phyloP scores from a whole-genome alignment of 2,113 vertebrate genomes.

The Heterotis niloticus region DNA sequence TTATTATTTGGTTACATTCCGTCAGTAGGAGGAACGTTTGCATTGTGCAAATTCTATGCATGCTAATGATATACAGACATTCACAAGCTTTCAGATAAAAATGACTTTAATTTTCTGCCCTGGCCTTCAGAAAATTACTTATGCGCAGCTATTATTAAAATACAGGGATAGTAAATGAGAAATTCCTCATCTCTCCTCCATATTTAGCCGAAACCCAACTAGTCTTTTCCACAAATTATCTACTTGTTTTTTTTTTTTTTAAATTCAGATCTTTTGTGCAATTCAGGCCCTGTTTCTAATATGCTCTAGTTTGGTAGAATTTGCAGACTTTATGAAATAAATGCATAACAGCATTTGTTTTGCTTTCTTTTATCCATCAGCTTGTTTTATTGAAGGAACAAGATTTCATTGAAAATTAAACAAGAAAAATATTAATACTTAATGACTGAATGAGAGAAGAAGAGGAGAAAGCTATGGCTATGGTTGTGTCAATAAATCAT shows the following conservation, averaged over 20 bases:
- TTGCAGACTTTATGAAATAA: constrained; percentile 41
- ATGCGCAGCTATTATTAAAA: constrained; percentile 99
- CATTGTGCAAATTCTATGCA: constrained; percentile 99
- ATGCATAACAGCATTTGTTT: background rate
- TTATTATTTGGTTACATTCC: constrained; percentile 99
- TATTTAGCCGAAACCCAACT: constrained; percentile 97
- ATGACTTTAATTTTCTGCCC: constrained; percentile 99
- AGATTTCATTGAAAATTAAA: no score
- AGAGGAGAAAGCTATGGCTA: no score
- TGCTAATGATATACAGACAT: constrained; percentile 99
- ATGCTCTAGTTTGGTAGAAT: constrained; percentile 93
- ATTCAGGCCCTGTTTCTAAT: constrained; percentile 95
- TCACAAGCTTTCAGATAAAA: constrained; percentile 99
- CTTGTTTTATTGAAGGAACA: no score
- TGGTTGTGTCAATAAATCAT: no score
- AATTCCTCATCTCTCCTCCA: constrained; percentile 98
- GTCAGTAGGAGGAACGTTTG: constrained; percentile 97
- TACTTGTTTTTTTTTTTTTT: constrained; percentile 68
- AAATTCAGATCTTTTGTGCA: constrained; percentile 82
- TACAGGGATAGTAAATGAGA: constrained; percentile 99
- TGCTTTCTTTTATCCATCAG: background rate
- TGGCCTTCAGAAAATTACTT: constrained; percentile 99
- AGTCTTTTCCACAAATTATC: constrained; percentile 84
- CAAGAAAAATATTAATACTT: no score
- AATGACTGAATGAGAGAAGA: no score